Base-by-base conservation (phyloP, 2,113 vertebrate genomes). In the Eptesicus fuscus region DNA sequence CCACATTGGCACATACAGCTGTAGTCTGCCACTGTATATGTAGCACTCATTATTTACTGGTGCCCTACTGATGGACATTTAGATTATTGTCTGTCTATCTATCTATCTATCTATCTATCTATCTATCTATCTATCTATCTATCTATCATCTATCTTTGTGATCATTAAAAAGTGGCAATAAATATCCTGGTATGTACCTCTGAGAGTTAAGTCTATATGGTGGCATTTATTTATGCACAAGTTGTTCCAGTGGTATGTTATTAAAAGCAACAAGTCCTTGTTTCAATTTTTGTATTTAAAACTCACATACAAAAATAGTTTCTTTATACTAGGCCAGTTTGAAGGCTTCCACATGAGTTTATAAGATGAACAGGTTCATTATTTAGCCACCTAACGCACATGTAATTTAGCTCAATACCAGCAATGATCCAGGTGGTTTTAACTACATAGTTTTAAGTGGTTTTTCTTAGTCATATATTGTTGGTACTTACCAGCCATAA, bases 251-350 rank as follows among this genome's bases (percentile, higher is more conserved):
- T 7, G 51, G 49, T 14, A 56, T 47, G 7, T 70, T 83, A 91
- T 69, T 76, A 69, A 93, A 87, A 63, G 61, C 30, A 83, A 93
- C 4, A 84, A 91, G n/a, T 69, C 22, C 14, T 78, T 28, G 28
- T 65, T 89, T 76, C 67, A 82, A 69, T 67, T 88, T 93, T 40
- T 88, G 5, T 65, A 87, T 42, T 73, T 83, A 78, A 90, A 86
- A 83, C n/a, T 91, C 17, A 91, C 35, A 71, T 28, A 90, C 14
- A 40, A 74, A 71, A 59, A 56, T 25, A 44, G 74, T 90, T 67
- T 77, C 40, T 70, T 84, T 74, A 80, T 69, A 86, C 20, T 22
- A 71, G 30, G 79, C 13, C 84, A 84, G 23, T 56, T n/a, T 85
- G 51, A 79, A 79, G 47, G 61, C 63, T 93, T 93, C 32, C 51